Conservation (phyloP, 2,797 vertebrate genomes). For the Malacoraja senta region DNA sequence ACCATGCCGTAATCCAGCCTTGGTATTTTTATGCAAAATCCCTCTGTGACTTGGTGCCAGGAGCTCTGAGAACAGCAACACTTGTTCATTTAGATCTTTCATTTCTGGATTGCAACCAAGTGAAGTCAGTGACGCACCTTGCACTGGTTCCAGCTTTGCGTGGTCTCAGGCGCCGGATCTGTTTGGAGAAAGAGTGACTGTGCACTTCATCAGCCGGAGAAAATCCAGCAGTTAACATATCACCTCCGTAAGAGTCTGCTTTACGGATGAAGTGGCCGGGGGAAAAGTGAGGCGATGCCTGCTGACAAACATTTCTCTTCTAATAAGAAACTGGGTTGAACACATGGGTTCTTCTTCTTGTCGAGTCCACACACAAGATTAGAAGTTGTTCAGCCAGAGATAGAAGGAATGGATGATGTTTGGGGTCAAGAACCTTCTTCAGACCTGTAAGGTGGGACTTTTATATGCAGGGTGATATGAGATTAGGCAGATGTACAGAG, state of each 20-base stretch:
- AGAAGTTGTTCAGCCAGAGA: too few species aligned
- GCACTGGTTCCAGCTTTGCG: background rate
- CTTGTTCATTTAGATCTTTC: background rate
- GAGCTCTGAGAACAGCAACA: background rate
- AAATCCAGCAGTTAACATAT: background rate
- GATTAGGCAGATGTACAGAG: background rate
- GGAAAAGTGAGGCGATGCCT: background rate
- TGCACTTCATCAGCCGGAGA: background rate
- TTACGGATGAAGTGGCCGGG: background rate
- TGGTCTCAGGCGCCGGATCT: background rate
- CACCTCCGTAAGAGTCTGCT: background rate
- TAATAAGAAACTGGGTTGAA: background rate
- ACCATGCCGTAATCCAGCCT: background rate
- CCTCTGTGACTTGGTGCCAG: background rate
- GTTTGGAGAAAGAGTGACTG: background rate
- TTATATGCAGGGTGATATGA: background rate
- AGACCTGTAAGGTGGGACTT: too few species aligned
- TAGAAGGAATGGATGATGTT: too few species aligned
- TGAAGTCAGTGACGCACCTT: background rate
- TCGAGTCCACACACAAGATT: too few species aligned
- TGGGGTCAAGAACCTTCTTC: too few species aligned
- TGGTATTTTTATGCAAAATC: background rate
- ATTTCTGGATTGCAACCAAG: background rate
- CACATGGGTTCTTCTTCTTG: too few species aligned
- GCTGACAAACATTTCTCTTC: background rate